Conservation (phyloP, 2,113 vertebrate genomes). For the Micronycteris hirsuta region DNA sequence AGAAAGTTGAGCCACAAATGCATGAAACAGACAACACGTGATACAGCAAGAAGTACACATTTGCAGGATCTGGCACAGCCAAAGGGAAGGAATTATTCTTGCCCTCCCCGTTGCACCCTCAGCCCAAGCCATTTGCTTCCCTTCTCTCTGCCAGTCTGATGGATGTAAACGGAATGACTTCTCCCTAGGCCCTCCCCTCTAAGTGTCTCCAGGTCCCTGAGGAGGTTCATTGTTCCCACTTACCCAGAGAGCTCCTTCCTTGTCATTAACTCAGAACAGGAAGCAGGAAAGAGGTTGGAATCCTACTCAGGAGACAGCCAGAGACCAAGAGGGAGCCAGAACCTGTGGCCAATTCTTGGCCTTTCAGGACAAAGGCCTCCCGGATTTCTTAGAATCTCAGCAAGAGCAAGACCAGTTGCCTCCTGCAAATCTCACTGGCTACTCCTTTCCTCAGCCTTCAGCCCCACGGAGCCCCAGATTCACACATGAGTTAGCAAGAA, state of each 20-base stretch:
- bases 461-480: background rate
- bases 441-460: background rate
- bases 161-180: background rate
- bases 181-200: background rate
- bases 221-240: background rate
- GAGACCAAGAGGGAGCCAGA: background rate
- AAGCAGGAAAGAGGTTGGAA: background rate
- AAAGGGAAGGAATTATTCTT: background rate
- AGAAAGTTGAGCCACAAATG: background rate
- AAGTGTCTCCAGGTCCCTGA: background rate
- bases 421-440: background rate
- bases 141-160: background rate
- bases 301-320: constrained; percentile 8
- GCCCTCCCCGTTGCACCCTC: background rate
- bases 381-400: background rate
- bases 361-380: background rate
- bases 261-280: background rate
- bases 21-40: background rate
- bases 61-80: background rate
- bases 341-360: background rate
- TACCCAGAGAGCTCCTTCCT: background rate
- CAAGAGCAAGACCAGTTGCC: background rate
- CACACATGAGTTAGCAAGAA: background rate
- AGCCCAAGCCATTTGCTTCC: background rate
- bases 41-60: background rate